A percentile compares a stretch with the other conserved stretches of the same genome.
Evolutionary conservation across 2,888 invertebrate genomes (phyloP).

Genomic region (Neria commutata): DNA sequence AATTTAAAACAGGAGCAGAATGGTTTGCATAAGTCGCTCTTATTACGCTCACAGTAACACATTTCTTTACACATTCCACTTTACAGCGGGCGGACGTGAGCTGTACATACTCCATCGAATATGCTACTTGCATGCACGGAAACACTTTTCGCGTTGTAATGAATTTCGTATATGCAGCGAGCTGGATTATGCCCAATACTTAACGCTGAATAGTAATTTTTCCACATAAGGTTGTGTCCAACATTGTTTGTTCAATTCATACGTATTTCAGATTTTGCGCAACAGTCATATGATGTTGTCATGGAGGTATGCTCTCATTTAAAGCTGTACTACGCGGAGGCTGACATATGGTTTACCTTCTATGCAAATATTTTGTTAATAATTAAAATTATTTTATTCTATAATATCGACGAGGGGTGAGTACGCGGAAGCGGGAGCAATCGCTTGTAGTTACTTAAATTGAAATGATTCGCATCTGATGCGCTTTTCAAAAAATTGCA

Average conservation of each 20-base stretch:
- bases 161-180: conserved; percentile 33
- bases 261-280: conserved; percentile 35
- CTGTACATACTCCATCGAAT: conserved; percentile 34
- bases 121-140: conserved; percentile 28
- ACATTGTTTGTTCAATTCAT: not conserved
- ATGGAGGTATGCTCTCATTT: conserved; percentile 22
- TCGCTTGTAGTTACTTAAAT: too few relatives aligned
- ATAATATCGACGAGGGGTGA: conserved; percentile 31
- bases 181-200: conserved; percentile 35
- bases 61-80: not conserved
- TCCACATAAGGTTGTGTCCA: not conserved
- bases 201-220: conserved; percentile 39
- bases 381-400: conserved; percentile 31
- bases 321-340: conserved; percentile 19
- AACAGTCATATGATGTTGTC: conserved; percentile 35
- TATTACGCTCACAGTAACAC: not conserved
- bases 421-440: too few relatives aligned
- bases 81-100: conserved; percentile 22
- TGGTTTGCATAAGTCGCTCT: conserved; percentile 3
- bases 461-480: not conserved
- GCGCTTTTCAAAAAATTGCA: conserved; percentile 8
- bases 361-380: conserved; percentile 30
- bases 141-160: conserved; percentile 32
- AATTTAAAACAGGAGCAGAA: conserved; percentile 9
- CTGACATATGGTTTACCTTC: conserved; percentile 30